A percentile compares a stretch with the other conserved stretches of the same genome.
These are phyloP conservation scores for Athalia cordata DNA, from an alignment of 2,888 invertebrate genomes.

Conservation along the genomic window DNA sequence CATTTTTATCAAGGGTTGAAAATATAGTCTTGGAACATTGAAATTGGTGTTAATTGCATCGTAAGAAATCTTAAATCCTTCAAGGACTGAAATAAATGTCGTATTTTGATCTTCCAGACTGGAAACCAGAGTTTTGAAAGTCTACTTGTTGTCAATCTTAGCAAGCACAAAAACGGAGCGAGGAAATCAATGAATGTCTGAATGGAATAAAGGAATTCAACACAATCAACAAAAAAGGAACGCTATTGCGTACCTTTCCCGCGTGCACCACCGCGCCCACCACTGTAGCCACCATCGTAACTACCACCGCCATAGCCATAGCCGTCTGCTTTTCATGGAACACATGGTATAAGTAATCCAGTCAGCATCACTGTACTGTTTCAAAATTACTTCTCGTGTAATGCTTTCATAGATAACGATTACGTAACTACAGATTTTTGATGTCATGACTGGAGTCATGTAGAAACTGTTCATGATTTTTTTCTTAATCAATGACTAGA, in stretches of 20 bases:
- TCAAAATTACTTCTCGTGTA: constrained; percentile 45
- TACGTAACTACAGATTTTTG: constrained; percentile 30
- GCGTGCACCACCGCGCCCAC: constrained; percentile 90
- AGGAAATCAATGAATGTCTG: constrained; percentile 37
- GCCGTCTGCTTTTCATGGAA: constrained; percentile 77
- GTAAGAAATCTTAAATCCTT: constrained; percentile 52
- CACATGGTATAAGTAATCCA: constrained; percentile 68
- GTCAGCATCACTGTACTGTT: constrained; percentile 59
- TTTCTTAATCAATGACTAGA: not conserved
- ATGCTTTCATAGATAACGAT: constrained; percentile 16
- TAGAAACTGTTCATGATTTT: not conserved
- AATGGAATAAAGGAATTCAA: constrained; percentile 27
- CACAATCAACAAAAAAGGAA: constrained; percentile 67
- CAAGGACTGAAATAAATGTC: constrained; percentile 15
- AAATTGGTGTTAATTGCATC: constrained; percentile 53
- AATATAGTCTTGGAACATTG: constrained; percentile 51
- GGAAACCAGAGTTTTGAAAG: not conserved
- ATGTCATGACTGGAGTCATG: not conserved
- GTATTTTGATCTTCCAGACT: not conserved
- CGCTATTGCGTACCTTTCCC: constrained; percentile 86
- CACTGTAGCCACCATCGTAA: constrained; percentile 91
- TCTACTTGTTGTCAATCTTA: constrained; percentile 35
- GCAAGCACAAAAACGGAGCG: constrained; percentile 38
- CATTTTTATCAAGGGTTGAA: not conserved
- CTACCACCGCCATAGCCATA: constrained; percentile 91